Evolutionary conservation across 2,797 vertebrate species (phyloP).

Genomic region (Denticeps clupeoides): DNA sequence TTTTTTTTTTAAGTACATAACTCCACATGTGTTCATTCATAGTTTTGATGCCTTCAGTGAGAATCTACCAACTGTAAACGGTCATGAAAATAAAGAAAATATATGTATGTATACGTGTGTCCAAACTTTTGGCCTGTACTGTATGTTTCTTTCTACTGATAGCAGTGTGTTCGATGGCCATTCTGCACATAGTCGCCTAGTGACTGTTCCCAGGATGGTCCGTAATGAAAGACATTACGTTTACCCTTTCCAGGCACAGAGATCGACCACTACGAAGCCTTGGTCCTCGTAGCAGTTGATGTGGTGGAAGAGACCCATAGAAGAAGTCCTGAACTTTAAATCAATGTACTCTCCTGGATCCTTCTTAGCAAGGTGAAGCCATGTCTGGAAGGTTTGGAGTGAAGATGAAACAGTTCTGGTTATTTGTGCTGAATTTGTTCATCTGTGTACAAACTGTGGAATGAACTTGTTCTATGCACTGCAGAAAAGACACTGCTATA

Average conservation of each 20-base stretch:
- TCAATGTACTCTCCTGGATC: conserved; percentile 82
- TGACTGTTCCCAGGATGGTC: no score
- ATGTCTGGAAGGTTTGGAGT: conserved; percentile 61
- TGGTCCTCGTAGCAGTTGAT: conserved; percentile 92
- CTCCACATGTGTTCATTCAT: no score
- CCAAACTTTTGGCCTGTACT: no score
- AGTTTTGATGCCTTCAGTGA: no score
- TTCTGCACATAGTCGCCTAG: no score
- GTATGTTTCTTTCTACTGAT: not conserved
- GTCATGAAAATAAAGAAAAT: not conserved
- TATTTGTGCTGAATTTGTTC: no score
- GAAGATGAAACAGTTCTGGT: not conserved
- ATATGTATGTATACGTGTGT: not conserved
- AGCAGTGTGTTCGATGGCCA: not conserved
- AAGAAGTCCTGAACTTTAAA: conserved; percentile 77
- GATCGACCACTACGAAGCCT: conserved; percentile 80
- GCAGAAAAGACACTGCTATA: not conserved
- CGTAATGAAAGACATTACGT: no score
- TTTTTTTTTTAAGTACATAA: no score
- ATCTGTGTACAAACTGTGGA: no score
- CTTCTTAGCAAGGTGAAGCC: conserved; percentile 87
- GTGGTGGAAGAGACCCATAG: conserved; percentile 95
- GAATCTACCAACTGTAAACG: no score
- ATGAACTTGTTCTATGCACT: no score
- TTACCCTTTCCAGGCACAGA: conserved; percentile 96